Percentiles rank a stretch among this genome's conserved stretches.
Evolutionary conservation across 2,113 vertebrate species (phyloP).

Genomic region (Delphinapterus leucas): DNA sequence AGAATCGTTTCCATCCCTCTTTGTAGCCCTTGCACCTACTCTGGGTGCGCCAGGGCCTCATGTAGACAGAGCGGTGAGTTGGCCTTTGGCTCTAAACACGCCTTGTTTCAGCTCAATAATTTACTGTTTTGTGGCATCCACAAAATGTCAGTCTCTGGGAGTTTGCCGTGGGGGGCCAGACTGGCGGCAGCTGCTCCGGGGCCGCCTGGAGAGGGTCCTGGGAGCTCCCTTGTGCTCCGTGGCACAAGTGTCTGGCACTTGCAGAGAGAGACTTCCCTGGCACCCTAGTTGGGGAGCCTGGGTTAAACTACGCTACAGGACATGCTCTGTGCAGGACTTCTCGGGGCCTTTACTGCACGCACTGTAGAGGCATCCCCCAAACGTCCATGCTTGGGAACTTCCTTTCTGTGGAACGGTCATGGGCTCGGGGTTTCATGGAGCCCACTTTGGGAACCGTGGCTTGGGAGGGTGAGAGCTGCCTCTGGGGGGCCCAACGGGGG

Average conservation of each 20-base stretch:
- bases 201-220: background rate
- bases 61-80: fast-evolving
- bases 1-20: fast-evolving
- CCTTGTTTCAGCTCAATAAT: fast-evolving
- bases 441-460: background rate
- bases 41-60: fast-evolving
- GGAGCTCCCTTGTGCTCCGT: fast-evolving
- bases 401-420: fast-evolving
- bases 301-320: fast-evolving
- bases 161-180: background rate
- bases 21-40: fast-evolving
- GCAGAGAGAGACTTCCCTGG: background rate
- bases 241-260: fast-evolving
- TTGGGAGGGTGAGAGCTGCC: background rate
- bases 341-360: background rate
- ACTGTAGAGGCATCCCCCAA: fast-evolving
- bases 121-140: fast-evolving
- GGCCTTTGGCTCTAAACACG: fast-evolving
- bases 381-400: fast-evolving
- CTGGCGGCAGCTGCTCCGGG: fast-evolving
- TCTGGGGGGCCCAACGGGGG: fast-evolving
- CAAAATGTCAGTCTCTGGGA: fast-evolving
- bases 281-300: background rate
- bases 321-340: fast-evolving
- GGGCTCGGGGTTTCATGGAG: background rate